Conservation (phyloP, 2,888 invertebrate species). For the Thymelicus lineola region DNA sequence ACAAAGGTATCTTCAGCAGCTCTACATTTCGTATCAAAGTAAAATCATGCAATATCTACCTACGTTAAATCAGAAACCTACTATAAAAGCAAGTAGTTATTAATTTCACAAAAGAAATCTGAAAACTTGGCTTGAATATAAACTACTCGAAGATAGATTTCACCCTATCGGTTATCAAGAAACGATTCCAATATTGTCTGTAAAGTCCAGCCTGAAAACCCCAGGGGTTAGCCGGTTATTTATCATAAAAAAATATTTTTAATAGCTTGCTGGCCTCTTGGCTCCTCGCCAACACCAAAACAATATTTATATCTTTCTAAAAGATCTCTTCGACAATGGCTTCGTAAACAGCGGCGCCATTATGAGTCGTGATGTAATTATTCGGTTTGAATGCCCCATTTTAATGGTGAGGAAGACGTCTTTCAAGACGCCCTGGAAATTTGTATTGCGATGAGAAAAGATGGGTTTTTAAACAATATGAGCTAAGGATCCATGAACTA, state of each 20-base stretch:
- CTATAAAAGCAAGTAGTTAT: too few relatives aligned
- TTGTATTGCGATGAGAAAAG: slow-evolving; percentile 21
- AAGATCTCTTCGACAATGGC: slow-evolving; percentile 36
- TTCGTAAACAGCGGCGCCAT: slow-evolving; percentile 35
- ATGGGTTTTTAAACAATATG: slow-evolving; percentile 26
- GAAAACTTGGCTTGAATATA: neutral
- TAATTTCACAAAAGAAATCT: too few relatives aligned
- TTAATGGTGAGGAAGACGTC: slow-evolving; percentile 29
- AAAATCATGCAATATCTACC: too few relatives aligned
- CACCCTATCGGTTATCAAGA: neutral
- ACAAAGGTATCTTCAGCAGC: too few relatives aligned
- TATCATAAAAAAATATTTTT: slow-evolving; percentile 23
- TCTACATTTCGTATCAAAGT: too few relatives aligned
- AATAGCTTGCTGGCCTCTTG: slow-evolving; percentile 20
- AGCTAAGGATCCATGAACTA: neutral
- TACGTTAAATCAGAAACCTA: too few relatives aligned
- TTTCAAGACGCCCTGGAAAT: slow-evolving; percentile 26
- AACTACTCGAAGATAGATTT: neutral
- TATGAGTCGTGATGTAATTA: slow-evolving; percentile 36
- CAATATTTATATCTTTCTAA: slow-evolving; percentile 37
- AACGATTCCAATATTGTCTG: neutral
- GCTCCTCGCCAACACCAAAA: slow-evolving; percentile 30
- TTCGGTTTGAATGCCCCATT: slow-evolving; percentile 32
- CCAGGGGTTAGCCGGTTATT: neutral
- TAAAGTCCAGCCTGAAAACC: neutral